These are phyloP conservation scores for Ochropleura leucogaster DNA, from an alignment of 2,888 invertebrate genomes.

Conservation along the genomic window DNA sequence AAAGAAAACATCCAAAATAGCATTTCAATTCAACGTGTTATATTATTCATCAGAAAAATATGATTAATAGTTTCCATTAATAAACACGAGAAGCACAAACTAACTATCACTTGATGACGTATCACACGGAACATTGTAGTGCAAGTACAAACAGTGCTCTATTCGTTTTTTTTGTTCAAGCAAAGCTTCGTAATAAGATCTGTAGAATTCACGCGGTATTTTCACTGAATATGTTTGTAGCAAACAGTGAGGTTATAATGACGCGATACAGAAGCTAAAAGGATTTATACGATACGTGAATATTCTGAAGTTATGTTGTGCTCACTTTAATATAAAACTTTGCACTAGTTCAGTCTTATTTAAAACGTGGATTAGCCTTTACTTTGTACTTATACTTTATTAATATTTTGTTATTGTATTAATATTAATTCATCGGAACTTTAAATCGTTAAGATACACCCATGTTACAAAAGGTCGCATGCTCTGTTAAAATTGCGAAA, in stretches of 20 bases:
- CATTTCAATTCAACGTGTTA: not conserved
- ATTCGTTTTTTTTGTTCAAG: constrained; percentile 16
- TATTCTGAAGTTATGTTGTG: not conserved
- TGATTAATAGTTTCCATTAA: not conserved
- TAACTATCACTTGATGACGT: constrained; percentile 3
- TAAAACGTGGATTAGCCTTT: not conserved
- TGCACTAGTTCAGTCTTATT: not conserved
- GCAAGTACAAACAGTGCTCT: constrained; percentile 25
- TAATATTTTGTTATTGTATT: no score
- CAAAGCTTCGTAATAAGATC: constrained; percentile 37
- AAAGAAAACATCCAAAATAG: not conserved
- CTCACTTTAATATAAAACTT: not conserved
- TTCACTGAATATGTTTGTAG: constrained; percentile 28
- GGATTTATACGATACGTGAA: not conserved
- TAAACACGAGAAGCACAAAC: constrained; percentile 10
- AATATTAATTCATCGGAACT: no score
- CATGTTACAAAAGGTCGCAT: no score
- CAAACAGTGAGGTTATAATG: constrained; percentile 8
- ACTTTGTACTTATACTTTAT: no score
- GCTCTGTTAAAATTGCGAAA: no score
- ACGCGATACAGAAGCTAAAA: constrained; percentile 1
- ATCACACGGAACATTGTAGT: not conserved
- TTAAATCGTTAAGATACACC: no score
- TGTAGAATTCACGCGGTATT: constrained; percentile 29
- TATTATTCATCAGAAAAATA: constrained; percentile 10